Evolutionary conservation across 1,140 invertebrate species (phyloP).

Genomic region (Rhynchophorus ferrugineus): DNA sequence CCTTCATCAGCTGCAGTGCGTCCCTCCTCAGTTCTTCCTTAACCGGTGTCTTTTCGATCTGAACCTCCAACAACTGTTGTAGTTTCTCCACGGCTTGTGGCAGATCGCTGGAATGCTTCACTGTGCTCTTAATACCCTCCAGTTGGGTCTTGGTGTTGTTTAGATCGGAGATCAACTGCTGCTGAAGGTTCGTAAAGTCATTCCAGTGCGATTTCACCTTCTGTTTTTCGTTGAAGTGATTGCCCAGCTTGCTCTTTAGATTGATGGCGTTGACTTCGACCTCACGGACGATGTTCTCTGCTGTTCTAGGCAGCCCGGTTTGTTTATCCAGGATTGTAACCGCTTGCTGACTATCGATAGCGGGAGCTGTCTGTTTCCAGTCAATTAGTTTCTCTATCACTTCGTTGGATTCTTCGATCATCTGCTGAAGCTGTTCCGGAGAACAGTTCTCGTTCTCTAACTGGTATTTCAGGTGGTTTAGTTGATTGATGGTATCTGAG

Average conservation of each 20-base stretch:
- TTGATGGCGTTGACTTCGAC: conserved; percentile 60
- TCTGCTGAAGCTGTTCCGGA: conserved; percentile 54
- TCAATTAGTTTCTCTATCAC: conserved; percentile 56
- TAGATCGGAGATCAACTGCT: conserved; percentile 55
- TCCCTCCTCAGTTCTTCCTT: conserved; percentile 60
- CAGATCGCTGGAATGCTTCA: conserved; percentile 49
- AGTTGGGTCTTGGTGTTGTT: conserved; percentile 48
- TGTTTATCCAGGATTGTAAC: conserved; percentile 58
- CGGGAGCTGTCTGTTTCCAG: conserved; percentile 60
- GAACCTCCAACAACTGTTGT: conserved; percentile 45
- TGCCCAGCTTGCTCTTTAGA: conserved; percentile 54
- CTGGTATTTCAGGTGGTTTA: conserved; percentile 73
- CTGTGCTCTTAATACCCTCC: conserved; percentile 46
- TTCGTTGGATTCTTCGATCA: conserved; percentile 59
- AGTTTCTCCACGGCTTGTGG: conserved; percentile 52
- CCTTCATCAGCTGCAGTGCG: conserved; percentile 67
- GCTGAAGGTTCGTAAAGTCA: conserved; percentile 58
- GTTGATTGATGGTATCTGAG: conserved; percentile 68
- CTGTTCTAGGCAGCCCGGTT: conserved; percentile 58
- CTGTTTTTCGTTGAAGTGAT: conserved; percentile 58
- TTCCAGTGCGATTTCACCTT: conserved; percentile 61
- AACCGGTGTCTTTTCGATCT: conserved; percentile 45
- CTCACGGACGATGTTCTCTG: conserved; percentile 59
- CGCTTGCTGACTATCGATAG: conserved; percentile 55
- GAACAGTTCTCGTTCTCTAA: conserved; percentile 60